A percentile compares a stretch with the other conserved stretches of the same genome.
phyloP scores from a whole-genome alignment of 2,113 vertebrate genomes.

The Tragulus kanchil region DNA sequence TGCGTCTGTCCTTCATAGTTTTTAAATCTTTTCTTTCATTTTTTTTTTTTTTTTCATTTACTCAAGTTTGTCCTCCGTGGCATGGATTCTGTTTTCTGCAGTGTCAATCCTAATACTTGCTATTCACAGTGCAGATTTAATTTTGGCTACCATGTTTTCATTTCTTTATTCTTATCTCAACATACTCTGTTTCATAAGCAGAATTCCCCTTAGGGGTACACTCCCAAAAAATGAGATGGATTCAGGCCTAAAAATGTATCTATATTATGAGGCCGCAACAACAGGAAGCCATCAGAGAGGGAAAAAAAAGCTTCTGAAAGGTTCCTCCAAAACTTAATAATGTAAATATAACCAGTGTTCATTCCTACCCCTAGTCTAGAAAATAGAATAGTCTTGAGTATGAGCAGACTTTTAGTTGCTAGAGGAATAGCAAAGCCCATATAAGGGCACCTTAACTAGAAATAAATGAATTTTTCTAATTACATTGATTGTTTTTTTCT shows the following conservation, averaged over 20 bases:
- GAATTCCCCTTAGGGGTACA: conserved; percentile 71
- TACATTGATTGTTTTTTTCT: conserved; percentile 67
- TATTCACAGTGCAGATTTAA: conserved; percentile 79
- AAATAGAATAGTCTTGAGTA: conserved; percentile 65
- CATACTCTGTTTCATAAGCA: conserved; percentile 80
- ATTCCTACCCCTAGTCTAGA: conserved; percentile 64
- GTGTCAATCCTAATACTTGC: conserved; percentile 79
- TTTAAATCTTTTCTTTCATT: conserved; percentile 70
- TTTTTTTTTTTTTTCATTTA: conserved; percentile 77
- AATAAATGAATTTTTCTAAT: conserved; percentile 75
- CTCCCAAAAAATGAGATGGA: conserved; percentile 72
- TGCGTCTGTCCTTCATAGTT: conserved; percentile 81
- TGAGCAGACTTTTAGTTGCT: conserved; percentile 64
- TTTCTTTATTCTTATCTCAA: conserved; percentile 80
- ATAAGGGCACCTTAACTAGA: conserved; percentile 70
- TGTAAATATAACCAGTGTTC: conserved; percentile 68
- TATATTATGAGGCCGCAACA: conserved; percentile 73
- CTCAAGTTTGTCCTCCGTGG: conserved; percentile 81
- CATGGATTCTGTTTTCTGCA: conserved; percentile 80
- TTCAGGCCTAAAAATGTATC: conserved; percentile 66
- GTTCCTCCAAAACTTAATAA: conserved; percentile 74
- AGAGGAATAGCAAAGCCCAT: conserved; percentile 54
- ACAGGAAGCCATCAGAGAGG: conserved; percentile 50
- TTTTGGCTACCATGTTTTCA: conserved; percentile 82
- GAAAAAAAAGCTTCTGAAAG: conserved; percentile 62